Evolutionary conservation across 2,113 vertebrate genomes (phyloP), one percentile per base, ranked within the genome.

Genomic region (Sphaerodactylus townsendi): DNA sequence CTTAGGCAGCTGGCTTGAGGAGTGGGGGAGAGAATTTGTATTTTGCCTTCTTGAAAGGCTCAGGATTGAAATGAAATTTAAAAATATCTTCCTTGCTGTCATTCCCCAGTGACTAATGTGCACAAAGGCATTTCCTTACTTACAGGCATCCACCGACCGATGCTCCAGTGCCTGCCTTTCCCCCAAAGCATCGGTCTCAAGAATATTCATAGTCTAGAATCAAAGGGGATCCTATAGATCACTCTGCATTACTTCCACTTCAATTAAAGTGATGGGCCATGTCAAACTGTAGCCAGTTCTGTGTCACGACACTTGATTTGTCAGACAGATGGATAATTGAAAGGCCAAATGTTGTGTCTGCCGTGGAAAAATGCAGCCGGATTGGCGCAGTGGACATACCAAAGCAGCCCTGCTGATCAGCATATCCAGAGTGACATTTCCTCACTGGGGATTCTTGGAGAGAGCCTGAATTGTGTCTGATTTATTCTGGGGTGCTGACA

Each of bases 321-420:
- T 95, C 91, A 96, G 95, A 95, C 95, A 96, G 95, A 96, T 95
- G 95, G 94, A 92, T 91, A 94, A 95, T 95, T 94, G 96, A 93
- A 96, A 96, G 95, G 95, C 96, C 95, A 95, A 89, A 92, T 92
- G 82, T 92, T 69, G 92, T 92, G 95, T 95, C 96, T 96, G 95
- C 96, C 95, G 95, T 79, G 95, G 93, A 93, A 97, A 56, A 93
- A 92, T 91, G 90, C 81, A 17, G 86, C 86, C 90, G 87, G 82
- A 79, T 86, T 86, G 86, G 86, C 72, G 65, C 83, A 68, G 50
- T 88, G 92, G 89, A 92, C 91, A 92, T 14, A 2, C 87, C 92
- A 0, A 92, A 56, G 79, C 44, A 76, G 86, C 85, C 82, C 11
- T 15, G 81, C 77, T 92, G 90, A 94, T 93, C 89, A 90, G 92